Percentiles rank a stretch among this genome's conserved stretches.
phyloP scores from a whole-genome alignment of 1,140 invertebrate genomes.

The Littorina saxatilis region DNA sequence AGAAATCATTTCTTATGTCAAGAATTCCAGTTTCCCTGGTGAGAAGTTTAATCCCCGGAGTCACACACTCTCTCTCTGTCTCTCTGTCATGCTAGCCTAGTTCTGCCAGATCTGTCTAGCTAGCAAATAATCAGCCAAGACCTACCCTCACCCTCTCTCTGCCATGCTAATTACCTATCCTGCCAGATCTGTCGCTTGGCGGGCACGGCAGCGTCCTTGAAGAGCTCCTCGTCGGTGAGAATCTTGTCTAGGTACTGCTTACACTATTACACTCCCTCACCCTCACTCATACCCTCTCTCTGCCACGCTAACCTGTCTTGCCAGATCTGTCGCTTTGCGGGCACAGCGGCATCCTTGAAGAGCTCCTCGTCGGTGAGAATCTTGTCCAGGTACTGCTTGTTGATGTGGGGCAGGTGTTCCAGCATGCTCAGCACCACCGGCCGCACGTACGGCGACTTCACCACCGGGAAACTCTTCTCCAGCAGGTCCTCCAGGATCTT shows the following conservation, averaged over 20 bases:
- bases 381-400: slow-evolving; percentile 93
- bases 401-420: slow-evolving; percentile 94
- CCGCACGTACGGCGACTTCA: slow-evolving; percentile 91
- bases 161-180: slow-evolving; percentile 89
- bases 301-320: slow-evolving; percentile 92
- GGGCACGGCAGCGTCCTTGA: slow-evolving; percentile 95
- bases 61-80: too few species aligned
- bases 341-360: slow-evolving; percentile 95
- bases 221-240: slow-evolving; percentile 92
- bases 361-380: slow-evolving; percentile 90
- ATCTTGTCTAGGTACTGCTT: slow-evolving; percentile 91
- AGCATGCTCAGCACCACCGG: slow-evolving; percentile 97
- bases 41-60: too few species aligned
- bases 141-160: too few species aligned
- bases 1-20: too few species aligned
- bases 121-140: too few species aligned
- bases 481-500: slow-evolving; percentile 93
- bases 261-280: too few species aligned
- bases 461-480: slow-evolving; percentile 94
- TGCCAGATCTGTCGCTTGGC: slow-evolving; percentile 99
- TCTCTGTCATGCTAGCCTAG: too few species aligned
- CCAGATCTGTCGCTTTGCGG: slow-evolving; percentile 99
- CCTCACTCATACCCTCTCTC: too few species aligned
- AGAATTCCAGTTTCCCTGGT: too few species aligned
- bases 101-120: too few species aligned